Percentiles rank a stretch among this genome's conserved stretches.
phyloP scores from a whole-genome alignment of 2,888 invertebrate species.

The Hirtodrosophila cameraria region DNA sequence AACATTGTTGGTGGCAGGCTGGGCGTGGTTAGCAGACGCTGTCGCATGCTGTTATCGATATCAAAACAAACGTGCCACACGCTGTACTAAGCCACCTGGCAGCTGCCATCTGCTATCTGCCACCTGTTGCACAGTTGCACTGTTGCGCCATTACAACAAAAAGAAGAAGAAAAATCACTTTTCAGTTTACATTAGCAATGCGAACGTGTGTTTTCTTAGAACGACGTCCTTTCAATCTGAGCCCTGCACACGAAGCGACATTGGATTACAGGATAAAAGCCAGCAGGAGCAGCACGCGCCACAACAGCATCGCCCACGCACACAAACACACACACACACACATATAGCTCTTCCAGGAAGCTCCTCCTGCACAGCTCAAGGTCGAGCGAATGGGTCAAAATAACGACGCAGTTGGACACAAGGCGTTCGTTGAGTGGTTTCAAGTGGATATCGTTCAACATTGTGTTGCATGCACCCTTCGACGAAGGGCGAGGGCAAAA shows the following conservation, averaged over 20 bases:
- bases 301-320: constrained; percentile 15
- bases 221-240: neutral
- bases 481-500: constrained; percentile 28
- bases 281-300: neutral
- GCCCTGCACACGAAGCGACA: constrained; percentile 6
- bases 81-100: too few relatives aligned
- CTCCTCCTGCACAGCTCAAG: constrained; percentile 14
- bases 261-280: constrained; percentile 42
- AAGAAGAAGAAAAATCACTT: too few relatives aligned
- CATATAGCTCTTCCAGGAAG: too few relatives aligned
- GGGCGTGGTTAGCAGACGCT: too few relatives aligned
- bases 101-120: neutral
- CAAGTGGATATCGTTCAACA: neutral
- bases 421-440: neutral
- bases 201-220: constrained; percentile 36
- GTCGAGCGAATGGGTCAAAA: constrained; percentile 20
- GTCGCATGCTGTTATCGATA: constrained; percentile 28
- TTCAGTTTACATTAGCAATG: constrained; percentile 1
- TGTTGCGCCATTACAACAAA: too few relatives aligned
- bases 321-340: neutral
- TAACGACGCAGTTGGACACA: constrained; percentile 26
- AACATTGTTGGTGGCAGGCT: too few relatives aligned
- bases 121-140: constrained; percentile 38
- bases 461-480: neutral
- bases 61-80: constrained; percentile 37